These are phyloP conservation scores for Drosophila tropicalis DNA, from an alignment of 1,140 invertebrate species.

Conservation along the genomic window DNA sequence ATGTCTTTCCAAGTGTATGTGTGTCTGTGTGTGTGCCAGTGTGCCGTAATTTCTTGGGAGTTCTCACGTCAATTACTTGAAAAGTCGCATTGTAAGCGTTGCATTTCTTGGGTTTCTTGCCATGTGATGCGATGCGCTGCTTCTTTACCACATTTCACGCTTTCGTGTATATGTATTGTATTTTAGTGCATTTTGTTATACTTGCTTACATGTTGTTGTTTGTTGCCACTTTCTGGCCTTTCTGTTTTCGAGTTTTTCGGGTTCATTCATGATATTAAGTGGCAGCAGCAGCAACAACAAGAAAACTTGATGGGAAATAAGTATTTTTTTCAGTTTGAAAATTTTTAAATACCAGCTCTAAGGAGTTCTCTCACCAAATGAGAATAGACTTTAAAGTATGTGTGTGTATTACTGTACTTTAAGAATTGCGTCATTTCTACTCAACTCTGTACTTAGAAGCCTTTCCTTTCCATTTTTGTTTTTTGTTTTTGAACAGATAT, in stretches of 20 bases:
- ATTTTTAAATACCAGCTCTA: neutral
- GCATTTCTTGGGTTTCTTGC: conserved; percentile 38
- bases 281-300: neutral
- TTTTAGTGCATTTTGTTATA: conserved; percentile 16
- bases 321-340: conserved; percentile 1
- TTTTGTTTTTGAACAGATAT: conserved; percentile 17
- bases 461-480: neutral
- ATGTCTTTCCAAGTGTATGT: neutral
- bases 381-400: neutral
- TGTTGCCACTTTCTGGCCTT: conserved; percentile 10
- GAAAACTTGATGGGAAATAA: conserved; percentile 24
- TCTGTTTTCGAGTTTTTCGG: conserved; percentile 16
- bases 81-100: conserved; percentile 32
- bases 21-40: conserved; percentile 21
- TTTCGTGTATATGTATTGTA: neutral
- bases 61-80: conserved; percentile 48
- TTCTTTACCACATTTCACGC: conserved; percentile 29
- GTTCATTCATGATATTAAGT: conserved; percentile 19
- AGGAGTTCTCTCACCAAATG: too few species aligned
- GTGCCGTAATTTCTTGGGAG: conserved; percentile 37
- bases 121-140: conserved; percentile 8
- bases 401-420: neutral
- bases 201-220: conserved; percentile 17
- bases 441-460: conserved; percentile 8
- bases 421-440: conserved; percentile 8